Percentiles rank a stretch among this genome's conserved stretches.
phyloP scores from a whole-genome alignment of 2,888 invertebrate genomes.

The Buathra laborator region DNA sequence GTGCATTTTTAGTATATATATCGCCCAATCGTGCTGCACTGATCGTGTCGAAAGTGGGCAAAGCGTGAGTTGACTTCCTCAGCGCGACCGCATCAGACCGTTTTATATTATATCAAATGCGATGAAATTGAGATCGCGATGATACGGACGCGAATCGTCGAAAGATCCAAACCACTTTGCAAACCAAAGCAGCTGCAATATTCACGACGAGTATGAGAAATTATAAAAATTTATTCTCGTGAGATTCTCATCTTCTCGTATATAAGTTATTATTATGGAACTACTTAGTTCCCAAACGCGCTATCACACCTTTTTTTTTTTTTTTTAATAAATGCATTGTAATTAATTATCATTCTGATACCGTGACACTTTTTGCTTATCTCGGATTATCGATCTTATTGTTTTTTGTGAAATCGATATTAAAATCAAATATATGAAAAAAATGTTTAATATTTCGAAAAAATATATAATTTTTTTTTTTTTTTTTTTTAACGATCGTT shows the following conservation, averaged over 20 bases:
- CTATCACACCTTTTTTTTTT: no score
- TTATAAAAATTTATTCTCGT: background rate
- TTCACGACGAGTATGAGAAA: constrained; percentile 12
- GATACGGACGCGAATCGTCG: constrained; percentile 16
- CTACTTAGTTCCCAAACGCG: no score
- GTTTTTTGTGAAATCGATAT: no score
- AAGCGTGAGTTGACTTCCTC: constrained; percentile 31
- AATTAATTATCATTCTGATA: no score
- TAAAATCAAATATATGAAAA: no score
- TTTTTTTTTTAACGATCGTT: no score
- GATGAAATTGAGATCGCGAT: constrained; percentile 51
- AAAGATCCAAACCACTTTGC: constrained; percentile 20
- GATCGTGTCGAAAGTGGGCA: constrained; percentile 11
- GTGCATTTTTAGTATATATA: constrained; percentile 4
- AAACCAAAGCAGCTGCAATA: constrained; percentile 14
- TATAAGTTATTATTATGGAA: background rate
- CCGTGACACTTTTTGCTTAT: no score
- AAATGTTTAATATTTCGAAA: no score
- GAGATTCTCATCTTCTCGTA: background rate
- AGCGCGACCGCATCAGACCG: background rate
- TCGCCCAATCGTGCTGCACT: background rate
- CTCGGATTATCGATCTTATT: no score
- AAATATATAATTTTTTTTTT: no score
- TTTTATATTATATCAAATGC: constrained; percentile 39
- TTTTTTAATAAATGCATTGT: no score